Evolutionary conservation across 2,888 invertebrate genomes (phyloP), one percentile per base, ranked within the genome.

Genomic region (Nymphalis c-album): DNA sequence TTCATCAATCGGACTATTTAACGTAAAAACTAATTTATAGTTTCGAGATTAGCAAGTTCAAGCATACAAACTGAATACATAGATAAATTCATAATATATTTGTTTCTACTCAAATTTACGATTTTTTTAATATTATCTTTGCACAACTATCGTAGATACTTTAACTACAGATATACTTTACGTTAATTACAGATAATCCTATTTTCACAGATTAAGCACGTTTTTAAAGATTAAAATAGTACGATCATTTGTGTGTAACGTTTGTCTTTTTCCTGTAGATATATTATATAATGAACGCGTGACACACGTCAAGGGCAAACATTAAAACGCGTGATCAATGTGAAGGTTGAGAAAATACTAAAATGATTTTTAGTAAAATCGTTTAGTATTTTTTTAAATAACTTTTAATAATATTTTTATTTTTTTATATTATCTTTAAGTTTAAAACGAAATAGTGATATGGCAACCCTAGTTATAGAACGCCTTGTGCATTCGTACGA

Each of bases 401-500:
- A 13, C 3, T 13, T 13, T 40, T 2, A 26, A 35, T 8, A 35
- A 35, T 35, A 2, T 40, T 13, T 40, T 4, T 40, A 22, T 40
- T 3, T 13, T 40, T 40, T 40, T 13, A 40, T 13, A 0, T 8
- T 40, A 40, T 40, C 10, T 40, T 40, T 40, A 4, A 51, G 1
- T 4, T 51, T 35, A 8, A 13, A 58, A 7, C 22, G 7, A 17
- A 46, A 8, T 55, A 7, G 3, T 31, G 7, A 7, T 8, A 17
- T 55, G 31, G 7, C 31, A 26, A 55, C 55, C 31, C 55, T 35
- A 55, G 55, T 31, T 3, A 35, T 3, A 55, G 26, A 48, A n/a
- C 8, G 55, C 55, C 31, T 31, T 55, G 31, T 31, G n/a, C 55
- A 31, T 31, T 66, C 47, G 60, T 55, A 59, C 40, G 40, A 63